Evolutionary conservation across 1,140 invertebrate genomes (phyloP).

Genomic region (Steinernema khuongi): DNA sequence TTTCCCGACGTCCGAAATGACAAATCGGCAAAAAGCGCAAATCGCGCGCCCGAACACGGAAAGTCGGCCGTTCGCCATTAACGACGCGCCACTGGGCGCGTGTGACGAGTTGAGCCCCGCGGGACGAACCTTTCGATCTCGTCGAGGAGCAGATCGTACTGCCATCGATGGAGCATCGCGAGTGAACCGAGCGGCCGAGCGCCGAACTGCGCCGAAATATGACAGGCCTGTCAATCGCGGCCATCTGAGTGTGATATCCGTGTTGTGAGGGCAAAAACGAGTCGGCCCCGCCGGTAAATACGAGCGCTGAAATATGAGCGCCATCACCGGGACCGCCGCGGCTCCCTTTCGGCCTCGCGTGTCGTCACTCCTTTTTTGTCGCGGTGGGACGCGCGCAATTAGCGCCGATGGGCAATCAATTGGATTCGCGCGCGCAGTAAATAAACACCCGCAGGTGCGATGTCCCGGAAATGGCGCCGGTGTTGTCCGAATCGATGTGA

Average conservation of each 20-base stretch:
- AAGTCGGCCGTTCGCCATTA: background rate
- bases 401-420: background rate
- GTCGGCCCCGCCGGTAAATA: background rate
- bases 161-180: background rate
- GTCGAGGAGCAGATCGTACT: slow-evolving; percentile 9
- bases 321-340: background rate
- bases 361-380: background rate
- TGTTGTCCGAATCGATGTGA: slow-evolving; percentile 12
- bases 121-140: slow-evolving; percentile 16
- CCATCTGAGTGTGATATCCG: background rate
- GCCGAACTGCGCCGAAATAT: background rate
- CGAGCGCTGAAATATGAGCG: background rate
- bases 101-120: slow-evolving; percentile 9
- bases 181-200: background rate
- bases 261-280: background rate
- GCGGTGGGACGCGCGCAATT: slow-evolving; percentile 2
- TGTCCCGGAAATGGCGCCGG: background rate
- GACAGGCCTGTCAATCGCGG: background rate
- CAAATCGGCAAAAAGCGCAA: background rate
- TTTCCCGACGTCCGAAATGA: background rate
- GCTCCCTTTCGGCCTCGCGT: background rate
- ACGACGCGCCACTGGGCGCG: background rate
- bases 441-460: background rate
- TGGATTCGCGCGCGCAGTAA: background rate
- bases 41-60: background rate